Base-by-base conservation (phyloP, 2,888 invertebrate genomes). In the Zaprionus obscuricornis region DNA sequence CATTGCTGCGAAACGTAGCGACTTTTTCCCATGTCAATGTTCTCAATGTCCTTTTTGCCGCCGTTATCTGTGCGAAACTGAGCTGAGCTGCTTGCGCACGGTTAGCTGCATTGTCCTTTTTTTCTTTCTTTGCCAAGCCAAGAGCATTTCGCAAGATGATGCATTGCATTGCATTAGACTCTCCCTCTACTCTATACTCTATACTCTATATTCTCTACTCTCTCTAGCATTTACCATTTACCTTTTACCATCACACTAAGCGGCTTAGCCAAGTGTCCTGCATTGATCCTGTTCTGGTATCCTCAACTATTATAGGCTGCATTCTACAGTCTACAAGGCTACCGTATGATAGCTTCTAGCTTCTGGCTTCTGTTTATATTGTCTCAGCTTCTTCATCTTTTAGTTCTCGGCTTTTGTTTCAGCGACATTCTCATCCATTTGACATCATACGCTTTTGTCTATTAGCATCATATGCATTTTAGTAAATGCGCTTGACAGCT, bases 41-140 rank as follows among this genome's bases (percentile, higher is more conserved):
- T 47, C 42, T 8, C 55, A 45, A 59, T 68, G 88, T 87, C 87
- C 87, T 86, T 87, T 87, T 87, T 84, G 69, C 86, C 81, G 87
- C 85, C 88, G 74, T 74, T 86, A 85, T 86, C 83, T 78, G 56
- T 59, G 72, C 56, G 69, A 68, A 74, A 75, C 39, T 65, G 76
- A 26, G 75, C 83, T 88, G 79, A 89, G 86, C 85, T 71, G 73
- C 74, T 86, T 86, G 87, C 88, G 87, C 88, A 88, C 86, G 86
- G 84, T 85, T 89, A 85, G 78, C 68, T 72, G 75, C 70, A 83
- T 87, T 87, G 87, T 87, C 72, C 76, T 77, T 76, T 85, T 83
- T 42, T 40, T 40, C 40, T 14, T 58, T 75, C 57, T 66, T 76
- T 31, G 49, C 58, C 63, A 31, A 58, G 55, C 51, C 26, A 22